Percentiles rank a stretch among this genome's conserved stretches.
Conservation (phyloP, 2,888 invertebrate species). For the Syrista parreyssii region DNA sequence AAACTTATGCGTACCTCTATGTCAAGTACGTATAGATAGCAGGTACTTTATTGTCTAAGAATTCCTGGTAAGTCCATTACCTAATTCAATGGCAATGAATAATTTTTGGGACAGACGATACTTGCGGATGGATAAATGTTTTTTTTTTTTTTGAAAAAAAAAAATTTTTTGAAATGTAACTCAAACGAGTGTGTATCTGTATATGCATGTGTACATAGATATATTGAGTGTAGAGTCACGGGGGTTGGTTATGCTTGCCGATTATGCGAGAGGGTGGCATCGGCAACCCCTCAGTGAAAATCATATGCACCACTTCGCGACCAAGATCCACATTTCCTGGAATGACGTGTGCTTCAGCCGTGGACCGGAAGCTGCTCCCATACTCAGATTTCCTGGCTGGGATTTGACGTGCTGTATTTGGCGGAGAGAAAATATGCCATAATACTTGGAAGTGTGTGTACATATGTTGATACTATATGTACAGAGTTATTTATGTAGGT, state of each 20-base stretch:
- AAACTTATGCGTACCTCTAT: neutral
- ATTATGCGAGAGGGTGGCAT: neutral
- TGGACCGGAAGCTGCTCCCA: slow-evolving; percentile 30
- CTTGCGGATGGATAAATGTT: too few species aligned
- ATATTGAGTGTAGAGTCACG: neutral
- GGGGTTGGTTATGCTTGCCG: neutral
- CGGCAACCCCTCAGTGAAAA: slow-evolving; percentile 22
- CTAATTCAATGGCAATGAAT: neutral
- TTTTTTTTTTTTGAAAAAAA: neutral
- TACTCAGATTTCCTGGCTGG: neutral
- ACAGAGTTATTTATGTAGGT: neutral
- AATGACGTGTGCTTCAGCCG: slow-evolving; percentile 21
- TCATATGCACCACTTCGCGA: slow-evolving; percentile 55
- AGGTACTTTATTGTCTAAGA: neutral
- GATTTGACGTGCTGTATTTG: neutral
- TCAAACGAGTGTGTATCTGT: neutral
- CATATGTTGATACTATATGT: neutral
- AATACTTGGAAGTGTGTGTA: neutral
- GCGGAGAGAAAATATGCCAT: neutral
- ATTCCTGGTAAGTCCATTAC: neutral
- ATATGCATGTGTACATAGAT: neutral
- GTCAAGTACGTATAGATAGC: neutral
- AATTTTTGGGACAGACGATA: neutral
- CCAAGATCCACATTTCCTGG: slow-evolving; percentile 53
- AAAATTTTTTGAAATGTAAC: neutral